A percentile compares a stretch with the other conserved stretches of the same genome.
Conservation (phyloP, 2,888 invertebrate genomes). For the Oligia strigilis region DNA sequence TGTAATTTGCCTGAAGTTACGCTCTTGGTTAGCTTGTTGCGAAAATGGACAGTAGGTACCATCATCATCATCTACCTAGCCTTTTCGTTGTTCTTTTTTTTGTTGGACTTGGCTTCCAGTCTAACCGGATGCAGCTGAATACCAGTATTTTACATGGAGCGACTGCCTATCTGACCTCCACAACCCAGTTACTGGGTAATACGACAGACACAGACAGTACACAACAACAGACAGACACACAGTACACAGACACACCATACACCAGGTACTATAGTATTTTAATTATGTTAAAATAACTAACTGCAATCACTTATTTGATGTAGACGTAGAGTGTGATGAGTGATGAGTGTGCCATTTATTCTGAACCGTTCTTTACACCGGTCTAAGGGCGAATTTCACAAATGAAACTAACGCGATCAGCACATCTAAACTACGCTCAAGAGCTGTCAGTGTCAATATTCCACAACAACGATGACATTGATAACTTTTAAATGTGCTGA, state of each 20-base stretch:
- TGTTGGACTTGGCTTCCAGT: no score
- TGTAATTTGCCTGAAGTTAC: slow-evolving; percentile 13
- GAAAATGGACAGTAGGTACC: background rate
- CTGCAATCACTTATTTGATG: background rate
- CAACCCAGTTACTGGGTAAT: no score
- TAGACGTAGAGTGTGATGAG: background rate
- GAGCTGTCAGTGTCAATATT: background rate
- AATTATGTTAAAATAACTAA: background rate
- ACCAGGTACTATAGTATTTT: background rate
- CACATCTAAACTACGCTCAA: background rate
- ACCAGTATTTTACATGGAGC: no score
- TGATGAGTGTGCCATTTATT: no score
- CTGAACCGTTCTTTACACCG: background rate
- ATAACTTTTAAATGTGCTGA: background rate
- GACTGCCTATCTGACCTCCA: no score
- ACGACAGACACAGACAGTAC: no score
- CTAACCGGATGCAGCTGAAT: no score
- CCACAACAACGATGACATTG: background rate
- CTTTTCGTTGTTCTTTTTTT: no score
- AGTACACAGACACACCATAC: no score
- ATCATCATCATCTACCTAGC: no score
- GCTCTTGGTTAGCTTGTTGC: background rate
- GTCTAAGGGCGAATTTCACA: background rate
- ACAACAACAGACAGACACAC: no score
- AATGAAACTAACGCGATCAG: background rate